Conservation (phyloP, 92 coral and sea anemone genomes). For the Epizoanthus stellaris region DNA sequence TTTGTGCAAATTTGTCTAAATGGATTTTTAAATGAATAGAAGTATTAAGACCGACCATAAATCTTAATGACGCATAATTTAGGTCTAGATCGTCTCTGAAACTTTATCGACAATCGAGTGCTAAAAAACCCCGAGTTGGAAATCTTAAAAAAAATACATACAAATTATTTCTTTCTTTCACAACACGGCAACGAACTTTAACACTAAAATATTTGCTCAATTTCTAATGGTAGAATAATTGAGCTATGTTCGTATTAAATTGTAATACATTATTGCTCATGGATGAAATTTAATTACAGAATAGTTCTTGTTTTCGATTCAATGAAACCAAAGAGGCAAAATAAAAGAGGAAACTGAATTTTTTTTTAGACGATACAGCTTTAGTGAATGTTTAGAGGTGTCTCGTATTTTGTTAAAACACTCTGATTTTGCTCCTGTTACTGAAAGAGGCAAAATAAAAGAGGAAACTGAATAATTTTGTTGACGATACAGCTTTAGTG, state of each 20-base stretch:
- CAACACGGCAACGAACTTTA: neutral
- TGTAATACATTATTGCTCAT: conserved; percentile 35
- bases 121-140: neutral
- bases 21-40: conserved; percentile 16
- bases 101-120: neutral
- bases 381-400: conserved; percentile 18
- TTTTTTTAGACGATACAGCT: neutral
- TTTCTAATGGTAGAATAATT: conserved; percentile 35
- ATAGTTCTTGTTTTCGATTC: neutral
- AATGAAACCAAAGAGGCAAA: neutral
- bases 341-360: neutral
- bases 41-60: conserved; percentile 8
- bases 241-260: conserved; percentile 25
- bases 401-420: conserved; percentile 7
- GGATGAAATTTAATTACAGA: neutral
- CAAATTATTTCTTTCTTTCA: neutral
- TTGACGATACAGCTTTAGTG: neutral
- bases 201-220: neutral
- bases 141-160: neutral
- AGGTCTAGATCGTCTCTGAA: neutral
- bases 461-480: too few species aligned
- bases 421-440: conserved; percentile 1
- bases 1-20: conserved; percentile 16
- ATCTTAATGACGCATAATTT: conserved; percentile 13
- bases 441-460: too few species aligned